These are phyloP conservation scores for Sebastes variabilis DNA, from an alignment of 2,797 vertebrate genomes.

Conservation along the genomic window DNA sequence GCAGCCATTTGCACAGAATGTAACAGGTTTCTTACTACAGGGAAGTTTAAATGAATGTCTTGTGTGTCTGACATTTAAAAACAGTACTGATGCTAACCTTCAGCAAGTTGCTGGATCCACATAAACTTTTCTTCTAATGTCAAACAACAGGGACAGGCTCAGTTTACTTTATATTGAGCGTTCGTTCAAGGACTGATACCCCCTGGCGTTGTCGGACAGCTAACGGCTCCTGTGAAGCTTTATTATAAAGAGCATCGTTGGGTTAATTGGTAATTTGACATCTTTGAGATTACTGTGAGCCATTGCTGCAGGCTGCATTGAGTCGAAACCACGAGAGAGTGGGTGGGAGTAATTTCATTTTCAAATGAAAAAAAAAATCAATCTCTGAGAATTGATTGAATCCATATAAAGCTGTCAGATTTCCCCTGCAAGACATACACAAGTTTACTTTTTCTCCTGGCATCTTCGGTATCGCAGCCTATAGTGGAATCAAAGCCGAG, in stretches of 20 bases:
- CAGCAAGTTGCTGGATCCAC: not conserved
- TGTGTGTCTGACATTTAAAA: not conserved
- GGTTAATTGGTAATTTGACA: conserved; percentile 71
- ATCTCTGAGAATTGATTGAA: conserved; percentile 46
- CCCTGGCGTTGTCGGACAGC: conserved; percentile 4
- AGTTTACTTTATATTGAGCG: conserved; percentile 3
- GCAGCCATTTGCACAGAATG: not conserved
- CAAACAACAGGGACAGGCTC: not conserved
- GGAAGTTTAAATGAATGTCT: not conserved
- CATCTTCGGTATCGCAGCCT: not conserved
- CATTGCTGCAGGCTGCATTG: conserved; percentile 42
- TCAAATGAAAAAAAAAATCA: conserved; percentile 28
- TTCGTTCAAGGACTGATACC: not conserved
- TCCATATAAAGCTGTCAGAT: conserved; percentile 47
- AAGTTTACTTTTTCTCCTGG: conserved; percentile 29
- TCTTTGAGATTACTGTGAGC: conserved; percentile 46
- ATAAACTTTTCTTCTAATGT: not conserved
- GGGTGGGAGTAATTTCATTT: conserved; percentile 42
- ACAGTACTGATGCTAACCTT: not conserved
- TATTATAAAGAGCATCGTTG: conserved; percentile 28
- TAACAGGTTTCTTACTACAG: not conserved
- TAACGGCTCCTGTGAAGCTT: conserved; percentile 17
- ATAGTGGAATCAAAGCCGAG: conserved; percentile 29
- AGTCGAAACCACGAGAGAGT: conserved; percentile 12
- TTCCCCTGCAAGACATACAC: conserved; percentile 22